A percentile compares a stretch with the other conserved stretches of the same genome.
Conservation (phyloP, 2,113 vertebrate genomes). For the Aythya baeri region DNA sequence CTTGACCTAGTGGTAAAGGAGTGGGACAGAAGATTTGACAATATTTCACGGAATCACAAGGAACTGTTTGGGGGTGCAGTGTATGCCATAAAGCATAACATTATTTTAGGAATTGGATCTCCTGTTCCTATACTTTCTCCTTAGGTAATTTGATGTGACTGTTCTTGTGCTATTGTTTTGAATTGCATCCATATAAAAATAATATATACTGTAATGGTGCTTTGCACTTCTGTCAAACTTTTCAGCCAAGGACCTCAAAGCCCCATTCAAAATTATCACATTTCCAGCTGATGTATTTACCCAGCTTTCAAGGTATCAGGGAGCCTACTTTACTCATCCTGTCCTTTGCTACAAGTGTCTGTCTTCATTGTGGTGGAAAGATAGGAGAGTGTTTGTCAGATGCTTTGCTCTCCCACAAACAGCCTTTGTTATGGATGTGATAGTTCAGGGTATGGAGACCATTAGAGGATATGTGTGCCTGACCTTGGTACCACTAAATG, state of each 20-base stretch:
- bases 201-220: background rate
- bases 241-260: background rate
- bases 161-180: background rate
- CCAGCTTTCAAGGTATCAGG: background rate
- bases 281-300: background rate
- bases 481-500: background rate
- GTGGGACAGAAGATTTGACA: background rate
- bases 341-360: background rate
- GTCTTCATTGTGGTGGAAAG: background rate
- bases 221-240: background rate
- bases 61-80: background rate
- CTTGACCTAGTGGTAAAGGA: background rate
- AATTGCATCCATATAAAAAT: background rate
- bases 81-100: background rate
- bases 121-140: background rate
- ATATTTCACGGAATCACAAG: background rate
- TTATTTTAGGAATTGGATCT: background rate
- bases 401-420: background rate
- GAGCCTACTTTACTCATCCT: background rate
- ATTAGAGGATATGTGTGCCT: background rate
- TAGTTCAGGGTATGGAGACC: background rate
- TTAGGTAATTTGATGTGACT: background rate
- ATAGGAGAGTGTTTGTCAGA: background rate
- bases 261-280: background rate
- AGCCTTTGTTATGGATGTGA: background rate